Base-by-base conservation (phyloP, 2,797 vertebrate species). In the Mionectes olivaceus region DNA sequence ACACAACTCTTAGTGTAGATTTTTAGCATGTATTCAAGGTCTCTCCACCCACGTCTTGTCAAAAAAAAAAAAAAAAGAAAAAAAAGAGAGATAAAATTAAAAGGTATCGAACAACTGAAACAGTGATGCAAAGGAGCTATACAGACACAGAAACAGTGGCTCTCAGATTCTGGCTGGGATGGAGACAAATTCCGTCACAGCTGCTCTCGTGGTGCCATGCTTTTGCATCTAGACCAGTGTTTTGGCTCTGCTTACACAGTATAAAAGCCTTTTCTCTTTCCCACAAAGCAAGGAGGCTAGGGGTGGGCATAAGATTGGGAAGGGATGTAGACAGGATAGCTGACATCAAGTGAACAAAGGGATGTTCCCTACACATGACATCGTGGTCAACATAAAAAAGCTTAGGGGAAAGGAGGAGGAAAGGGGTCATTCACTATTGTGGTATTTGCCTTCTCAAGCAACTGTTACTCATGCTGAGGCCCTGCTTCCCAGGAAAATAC, bases 381-480 rank as follows among this genome's bases (percentile, higher is more conserved):
- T 28, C 0, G 0, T 17, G 33, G 55, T 30, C 63, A 84, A 37
- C 61, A 53, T 5, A 15, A 24, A 57, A 57, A 68, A 69, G 9
- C 15, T 24, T 17, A n/a, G 17, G 19, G 43, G 10, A 65, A 71
- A 64, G 13, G 8, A 33, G 9, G 16, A 69, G 6, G 6, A 65
- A 46, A 9, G 2, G 3, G 7, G 7, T 47, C 7, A 4, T 33
- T 46, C 13, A 17, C 24, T 19, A 35, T 41, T 17, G 32, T 7
- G 63, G 32, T 19, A 75, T 37, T 73, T 56, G 28, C 13, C n/a
- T 57, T 91, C 57, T 63, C 17, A 53, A 39, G 27, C 6, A 61
- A 39, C 10, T 22, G 2, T 18, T 63, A 43, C 11, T 64, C 0
- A 0, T 25, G 35, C 61, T 32, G 35, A 89, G 39, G 30, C 7